phyloP scores from a whole-genome alignment of 2,888 invertebrate genomes.

The Mesopsocus fuscifrons region DNA sequence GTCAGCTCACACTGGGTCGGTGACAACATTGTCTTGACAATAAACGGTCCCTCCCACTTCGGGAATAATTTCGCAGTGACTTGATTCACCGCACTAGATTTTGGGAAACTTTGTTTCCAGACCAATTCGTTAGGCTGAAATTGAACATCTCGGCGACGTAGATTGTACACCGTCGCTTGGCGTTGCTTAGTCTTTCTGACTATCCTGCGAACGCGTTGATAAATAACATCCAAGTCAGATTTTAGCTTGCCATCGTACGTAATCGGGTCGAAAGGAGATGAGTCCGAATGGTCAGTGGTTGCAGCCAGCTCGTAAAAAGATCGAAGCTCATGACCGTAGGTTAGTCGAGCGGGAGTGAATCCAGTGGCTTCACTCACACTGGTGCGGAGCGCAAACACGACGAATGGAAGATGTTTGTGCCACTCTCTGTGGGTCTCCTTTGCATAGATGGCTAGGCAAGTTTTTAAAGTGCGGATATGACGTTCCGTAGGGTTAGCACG shows the following conservation, averaged over 20 bases:
- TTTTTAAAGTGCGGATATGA: neutral
- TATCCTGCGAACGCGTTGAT: neutral
- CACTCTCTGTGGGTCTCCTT: neutral
- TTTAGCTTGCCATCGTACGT: neutral
- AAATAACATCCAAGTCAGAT: neutral
- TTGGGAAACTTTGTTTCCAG: neutral
- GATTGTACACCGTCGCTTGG: neutral
- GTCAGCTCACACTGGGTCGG: neutral
- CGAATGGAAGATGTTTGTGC: neutral
- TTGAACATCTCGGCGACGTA: neutral
- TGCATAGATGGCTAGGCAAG: neutral
- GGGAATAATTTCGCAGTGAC: neutral
- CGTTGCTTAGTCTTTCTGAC: neutral
- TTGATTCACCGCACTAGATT: neutral
- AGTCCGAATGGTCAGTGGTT: neutral
- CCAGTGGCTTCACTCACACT: neutral
- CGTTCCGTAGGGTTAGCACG: neutral
- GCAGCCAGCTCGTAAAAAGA: neutral
- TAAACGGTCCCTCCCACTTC: neutral
- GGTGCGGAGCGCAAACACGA: neutral
- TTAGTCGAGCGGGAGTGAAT: neutral
- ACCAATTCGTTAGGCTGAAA: neutral
- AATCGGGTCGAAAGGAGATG: neutral
- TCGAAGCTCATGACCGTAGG: neutral
- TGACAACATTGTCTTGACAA: neutral